Percentiles rank a stretch among this genome's conserved stretches.
Evolutionary conservation across 2,888 invertebrate species (phyloP).

Genomic region (Tinea trinotella): DNA sequence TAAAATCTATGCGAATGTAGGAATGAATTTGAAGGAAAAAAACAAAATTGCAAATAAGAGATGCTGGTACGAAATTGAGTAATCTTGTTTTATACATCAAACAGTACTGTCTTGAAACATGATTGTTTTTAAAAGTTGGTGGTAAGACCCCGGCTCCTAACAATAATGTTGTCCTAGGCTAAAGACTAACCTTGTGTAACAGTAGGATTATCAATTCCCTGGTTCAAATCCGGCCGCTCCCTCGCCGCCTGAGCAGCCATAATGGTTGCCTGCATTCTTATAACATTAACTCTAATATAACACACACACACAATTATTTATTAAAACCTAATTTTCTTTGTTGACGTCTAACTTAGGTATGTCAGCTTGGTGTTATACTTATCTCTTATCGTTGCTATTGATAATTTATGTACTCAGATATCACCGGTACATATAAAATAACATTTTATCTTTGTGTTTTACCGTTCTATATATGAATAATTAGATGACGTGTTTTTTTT

Average conservation of each 20-base stretch:
- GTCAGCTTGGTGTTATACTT: constrained; percentile 6
- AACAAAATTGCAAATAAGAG: too few species aligned
- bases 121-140: too few species aligned
- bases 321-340: constrained; percentile 26
- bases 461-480: background rate
- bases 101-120: too few species aligned
- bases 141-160: too few species aligned
- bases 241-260: constrained; percentile 27
- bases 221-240: constrained; percentile 16
- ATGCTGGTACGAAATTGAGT: too few species aligned
- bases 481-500: background rate
- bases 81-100: too few species aligned
- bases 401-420: constrained; percentile 14
- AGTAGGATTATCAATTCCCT: constrained; percentile 41
- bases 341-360: constrained; percentile 25
- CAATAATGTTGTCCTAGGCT: too few species aligned
- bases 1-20: too few species aligned
- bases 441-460: constrained; percentile 13
- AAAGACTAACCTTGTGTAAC: constrained; percentile 41
- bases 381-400: constrained; percentile 17
- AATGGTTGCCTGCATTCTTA: constrained; percentile 16
- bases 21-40: too few species aligned
- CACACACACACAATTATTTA: constrained; percentile 10
- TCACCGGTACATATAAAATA: constrained; percentile 10
- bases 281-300: background rate